phyloP scores from a whole-genome alignment of 2,113 vertebrate species.

The Pachypanchax playfairii region DNA sequence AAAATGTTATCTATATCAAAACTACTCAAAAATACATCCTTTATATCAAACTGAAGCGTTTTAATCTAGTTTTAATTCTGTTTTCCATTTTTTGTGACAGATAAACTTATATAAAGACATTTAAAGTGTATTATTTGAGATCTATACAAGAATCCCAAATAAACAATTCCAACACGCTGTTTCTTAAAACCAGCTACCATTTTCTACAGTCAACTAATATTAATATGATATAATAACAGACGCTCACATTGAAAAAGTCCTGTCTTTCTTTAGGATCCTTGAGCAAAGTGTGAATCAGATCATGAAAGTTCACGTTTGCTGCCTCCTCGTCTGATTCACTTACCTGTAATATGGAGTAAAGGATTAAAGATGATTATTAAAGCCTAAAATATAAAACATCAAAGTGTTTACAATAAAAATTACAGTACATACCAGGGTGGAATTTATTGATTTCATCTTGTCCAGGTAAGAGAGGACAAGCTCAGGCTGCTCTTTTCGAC shows the following conservation, averaged over 20 bases:
- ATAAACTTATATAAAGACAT: too few species aligned
- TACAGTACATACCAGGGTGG: slow-evolving; percentile 14
- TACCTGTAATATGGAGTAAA: slow-evolving; percentile 30
- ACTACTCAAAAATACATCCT: too few species aligned
- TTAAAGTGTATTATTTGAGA: too few species aligned
- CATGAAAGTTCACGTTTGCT: slow-evolving; percentile 38
- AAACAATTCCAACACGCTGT: too few species aligned
- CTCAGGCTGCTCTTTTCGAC: slow-evolving; percentile 40
- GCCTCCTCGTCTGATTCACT: slow-evolving; percentile 41
- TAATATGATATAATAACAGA: too few species aligned
- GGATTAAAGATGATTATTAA: not conserved
- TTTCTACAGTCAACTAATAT: too few species aligned
- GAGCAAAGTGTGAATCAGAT: slow-evolving; percentile 66
- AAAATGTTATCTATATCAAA: too few species aligned
- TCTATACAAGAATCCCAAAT: too few species aligned
- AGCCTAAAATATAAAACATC: not conserved
- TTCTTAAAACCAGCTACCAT: too few species aligned
- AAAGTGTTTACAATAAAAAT: not conserved
- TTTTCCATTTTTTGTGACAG: too few species aligned
- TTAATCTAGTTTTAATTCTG: too few species aligned
- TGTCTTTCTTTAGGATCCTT: slow-evolving; percentile 60
- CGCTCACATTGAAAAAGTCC: slow-evolving; percentile 70
- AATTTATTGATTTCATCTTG: slow-evolving; percentile 32
- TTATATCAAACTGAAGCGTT: too few species aligned
- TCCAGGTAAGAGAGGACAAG: slow-evolving; percentile 58